These are phyloP conservation scores for Galeopsomyia nigrocyanea DNA, from an alignment of 2,888 invertebrate species.

Conservation along the genomic window DNA sequence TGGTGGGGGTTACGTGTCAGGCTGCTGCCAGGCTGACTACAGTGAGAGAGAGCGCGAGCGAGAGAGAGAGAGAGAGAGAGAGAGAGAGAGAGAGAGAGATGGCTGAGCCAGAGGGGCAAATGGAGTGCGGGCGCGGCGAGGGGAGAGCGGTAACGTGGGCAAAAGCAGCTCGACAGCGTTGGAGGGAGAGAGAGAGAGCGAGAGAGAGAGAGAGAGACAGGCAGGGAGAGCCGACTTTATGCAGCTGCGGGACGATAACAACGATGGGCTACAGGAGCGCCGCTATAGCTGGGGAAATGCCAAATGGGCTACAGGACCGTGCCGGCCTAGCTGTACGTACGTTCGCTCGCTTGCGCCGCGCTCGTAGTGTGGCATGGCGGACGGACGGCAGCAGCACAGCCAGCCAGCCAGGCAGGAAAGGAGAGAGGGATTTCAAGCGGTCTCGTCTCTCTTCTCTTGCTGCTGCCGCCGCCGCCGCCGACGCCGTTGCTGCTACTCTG, in stretches of 20 bases:
- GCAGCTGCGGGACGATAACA: constrained; percentile 71
- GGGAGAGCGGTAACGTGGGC: constrained; percentile 41
- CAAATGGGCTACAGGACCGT: constrained; percentile 69
- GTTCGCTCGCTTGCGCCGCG: constrained; percentile 60
- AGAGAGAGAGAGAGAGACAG: constrained; percentile 50
- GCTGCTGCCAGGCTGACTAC: constrained; percentile 45
- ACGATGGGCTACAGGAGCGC: constrained; percentile 70
- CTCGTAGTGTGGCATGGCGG: constrained; percentile 67
- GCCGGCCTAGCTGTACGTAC: constrained; percentile 55
- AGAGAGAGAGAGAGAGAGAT: constrained; percentile 14
- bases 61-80: constrained; percentile 20
- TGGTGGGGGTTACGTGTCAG: constrained; percentile 50
- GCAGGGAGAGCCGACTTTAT: constrained; percentile 69
- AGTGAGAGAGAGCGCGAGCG: constrained; percentile 18
- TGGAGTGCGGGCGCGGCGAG: constrained; percentile 10
- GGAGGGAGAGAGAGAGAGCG: constrained; percentile 33
- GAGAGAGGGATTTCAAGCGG: constrained; percentile 64
- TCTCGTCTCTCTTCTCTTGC: constrained; percentile 62
- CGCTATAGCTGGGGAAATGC: constrained; percentile 69
- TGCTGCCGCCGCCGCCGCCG: constrained; percentile 57
- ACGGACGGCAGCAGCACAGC: constrained; percentile 60
- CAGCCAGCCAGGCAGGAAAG: constrained; percentile 56
- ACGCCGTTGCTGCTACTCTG: constrained; percentile 46
- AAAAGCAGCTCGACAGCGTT: constrained; percentile 36
- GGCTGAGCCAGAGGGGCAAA: constrained; percentile 22